A percentile compares a stretch with the other conserved stretches of the same genome.
Conservation (phyloP, 2,888 invertebrate genomes). For the Vannuccia rotundouncinata region DNA sequence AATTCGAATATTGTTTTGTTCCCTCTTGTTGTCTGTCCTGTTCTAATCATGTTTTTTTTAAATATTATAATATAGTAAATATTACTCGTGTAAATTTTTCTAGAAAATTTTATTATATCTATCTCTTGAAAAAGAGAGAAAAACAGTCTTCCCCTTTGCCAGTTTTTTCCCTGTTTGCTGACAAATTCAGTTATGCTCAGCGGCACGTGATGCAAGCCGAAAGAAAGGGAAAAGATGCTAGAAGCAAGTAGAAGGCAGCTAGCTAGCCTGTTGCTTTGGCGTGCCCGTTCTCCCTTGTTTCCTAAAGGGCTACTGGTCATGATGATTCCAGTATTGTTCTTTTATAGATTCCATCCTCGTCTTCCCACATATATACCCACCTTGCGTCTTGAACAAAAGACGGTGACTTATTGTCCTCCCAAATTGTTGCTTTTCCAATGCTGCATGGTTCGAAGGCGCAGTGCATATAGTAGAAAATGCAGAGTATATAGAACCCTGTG, state of each 20-base stretch:
- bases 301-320: neutral
- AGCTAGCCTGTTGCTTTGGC: neutral
- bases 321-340: neutral
- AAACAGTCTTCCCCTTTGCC: too few relatives aligned
- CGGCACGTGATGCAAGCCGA: neutral
- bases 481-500: too few relatives aligned
- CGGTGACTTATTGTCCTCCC: neutral
- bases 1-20: neutral
- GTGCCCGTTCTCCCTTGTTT: neutral
- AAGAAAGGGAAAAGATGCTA: neutral
- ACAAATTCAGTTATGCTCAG: neutral
- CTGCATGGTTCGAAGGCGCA: too few relatives aligned
- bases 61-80: too few relatives aligned
- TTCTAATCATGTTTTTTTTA: too few relatives aligned
- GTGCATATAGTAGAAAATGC: too few relatives aligned
- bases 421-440: too few relatives aligned
- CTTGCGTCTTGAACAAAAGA: neutral
- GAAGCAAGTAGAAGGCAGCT: neutral
- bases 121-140: too few relatives aligned
- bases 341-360: too few relatives aligned
- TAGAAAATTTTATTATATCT: too few relatives aligned
- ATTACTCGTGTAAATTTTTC: too few relatives aligned
- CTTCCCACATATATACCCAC: neutral
- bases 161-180: neutral
- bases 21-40: neutral